These are phyloP conservation scores for Periparus ater DNA, from an alignment of 2,797 vertebrate species.

Conservation along the genomic window DNA sequence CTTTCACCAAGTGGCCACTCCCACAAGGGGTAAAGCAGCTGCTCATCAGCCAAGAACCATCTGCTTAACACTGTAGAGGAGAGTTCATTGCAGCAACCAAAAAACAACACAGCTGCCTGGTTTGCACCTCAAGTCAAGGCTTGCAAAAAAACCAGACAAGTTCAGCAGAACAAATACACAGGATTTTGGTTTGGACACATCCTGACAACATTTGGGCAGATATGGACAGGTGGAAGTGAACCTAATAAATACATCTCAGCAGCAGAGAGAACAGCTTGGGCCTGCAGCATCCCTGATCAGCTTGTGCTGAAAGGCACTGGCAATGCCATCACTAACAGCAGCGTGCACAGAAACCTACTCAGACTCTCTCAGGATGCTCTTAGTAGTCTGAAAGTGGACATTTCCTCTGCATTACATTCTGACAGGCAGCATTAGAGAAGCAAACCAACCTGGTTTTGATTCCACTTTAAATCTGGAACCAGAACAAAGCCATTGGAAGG, in stretches of 20 bases:
- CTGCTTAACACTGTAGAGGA: neutral
- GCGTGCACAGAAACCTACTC: neutral
- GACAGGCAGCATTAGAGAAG: neutral
- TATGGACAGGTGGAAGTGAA: neutral
- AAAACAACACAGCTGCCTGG: neutral
- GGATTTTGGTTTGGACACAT: neutral
- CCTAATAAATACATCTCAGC: neutral
- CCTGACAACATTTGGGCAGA: neutral
- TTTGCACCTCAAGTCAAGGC: neutral
- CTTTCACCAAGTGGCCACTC: neutral
- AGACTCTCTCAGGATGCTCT: neutral
- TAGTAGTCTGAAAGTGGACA: neutral
- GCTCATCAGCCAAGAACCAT: neutral
- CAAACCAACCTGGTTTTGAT: conserved; percentile 93
- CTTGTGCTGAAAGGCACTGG: neutral
- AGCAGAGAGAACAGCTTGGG: neutral
- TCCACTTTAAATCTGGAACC: conserved; percentile 96
- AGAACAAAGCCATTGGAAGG: conserved; percentile 86
- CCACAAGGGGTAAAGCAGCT: neutral
- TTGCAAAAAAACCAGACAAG: neutral
- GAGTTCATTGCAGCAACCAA: neutral
- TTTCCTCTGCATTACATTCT: neutral
- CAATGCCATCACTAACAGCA: neutral
- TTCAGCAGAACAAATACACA: neutral
- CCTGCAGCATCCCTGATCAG: neutral